phyloP scores from a whole-genome alignment of 2,888 invertebrate species.

The Torymus aiolomorphi region DNA sequence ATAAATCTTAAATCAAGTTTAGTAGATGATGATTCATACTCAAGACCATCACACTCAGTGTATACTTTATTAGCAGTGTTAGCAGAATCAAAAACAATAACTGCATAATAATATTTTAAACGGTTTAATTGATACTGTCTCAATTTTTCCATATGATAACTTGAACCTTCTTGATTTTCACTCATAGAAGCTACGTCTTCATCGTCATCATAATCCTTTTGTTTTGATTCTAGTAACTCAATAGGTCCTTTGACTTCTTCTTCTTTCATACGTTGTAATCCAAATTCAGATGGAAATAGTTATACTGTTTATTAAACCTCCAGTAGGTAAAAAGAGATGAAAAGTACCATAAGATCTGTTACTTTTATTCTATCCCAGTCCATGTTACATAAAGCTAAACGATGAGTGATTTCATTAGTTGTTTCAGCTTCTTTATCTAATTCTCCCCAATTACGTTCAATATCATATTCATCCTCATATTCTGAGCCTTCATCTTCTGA shows the following conservation, averaged over 20 bases:
- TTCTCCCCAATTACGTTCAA: conserved; percentile 94
- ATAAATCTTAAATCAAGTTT: conserved; percentile 94
- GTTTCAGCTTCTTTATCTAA: conserved; percentile 90
- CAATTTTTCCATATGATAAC: conserved; percentile 92
- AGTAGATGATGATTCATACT: conserved; percentile 95
- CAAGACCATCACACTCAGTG: conserved; percentile 94
- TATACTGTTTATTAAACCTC: conserved; percentile 85
- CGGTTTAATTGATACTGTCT: conserved; percentile 95
- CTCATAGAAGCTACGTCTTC: conserved; percentile 73
- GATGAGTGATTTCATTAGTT: conserved; percentile 85
- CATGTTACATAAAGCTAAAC: conserved; percentile 97
- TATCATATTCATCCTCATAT: conserved; percentile 77
- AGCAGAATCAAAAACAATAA: conserved; percentile 89
- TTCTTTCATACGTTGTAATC: conserved; percentile 90
- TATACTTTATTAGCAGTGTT: conserved; percentile 93
- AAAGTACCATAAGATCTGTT: conserved; percentile 89
- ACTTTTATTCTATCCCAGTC: conserved; percentile 98
- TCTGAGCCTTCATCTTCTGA: conserved; percentile 84
- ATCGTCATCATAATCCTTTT: conserved; percentile 78
- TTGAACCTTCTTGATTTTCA: conserved; percentile 80
- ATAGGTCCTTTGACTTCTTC: conserved; percentile 92
- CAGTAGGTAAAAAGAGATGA: conserved; percentile 91
- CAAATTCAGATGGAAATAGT: conserved; percentile 96
- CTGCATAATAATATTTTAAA: conserved; percentile 94
- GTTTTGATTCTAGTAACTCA: conserved; percentile 81